These are phyloP conservation scores for Tamandua tetradactyla DNA, from an alignment of 2,797 vertebrate species.

Conservation along the genomic window DNA sequence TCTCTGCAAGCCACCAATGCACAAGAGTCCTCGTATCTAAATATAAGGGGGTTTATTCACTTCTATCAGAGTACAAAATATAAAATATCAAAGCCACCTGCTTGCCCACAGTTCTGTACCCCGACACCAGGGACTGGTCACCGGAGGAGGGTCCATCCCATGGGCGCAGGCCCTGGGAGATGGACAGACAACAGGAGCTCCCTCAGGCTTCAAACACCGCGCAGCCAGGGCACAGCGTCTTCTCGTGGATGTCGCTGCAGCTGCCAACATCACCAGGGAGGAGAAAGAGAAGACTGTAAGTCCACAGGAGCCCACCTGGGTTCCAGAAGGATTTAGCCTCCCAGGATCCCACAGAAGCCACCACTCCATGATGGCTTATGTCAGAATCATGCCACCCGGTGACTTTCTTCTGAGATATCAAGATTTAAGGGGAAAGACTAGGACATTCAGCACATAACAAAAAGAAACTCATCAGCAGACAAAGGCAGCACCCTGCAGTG, in stretches of 20 bases:
- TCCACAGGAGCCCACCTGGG: neutral
- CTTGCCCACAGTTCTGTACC: neutral
- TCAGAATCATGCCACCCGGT: too few relatives aligned
- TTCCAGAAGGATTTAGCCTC: rapidly evolving
- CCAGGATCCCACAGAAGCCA: too few relatives aligned
- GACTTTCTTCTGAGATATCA: too few relatives aligned
- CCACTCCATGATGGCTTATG: rapidly evolving
- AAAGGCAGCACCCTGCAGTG: too few relatives aligned
- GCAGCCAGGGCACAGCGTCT: slow-evolving; percentile 83
- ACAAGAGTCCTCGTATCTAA: slow-evolving; percentile 68
- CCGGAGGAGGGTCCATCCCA: rapidly evolving
- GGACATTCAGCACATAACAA: too few relatives aligned
- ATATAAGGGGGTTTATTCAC: slow-evolving; percentile 85
- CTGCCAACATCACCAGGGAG: slow-evolving; percentile 36
- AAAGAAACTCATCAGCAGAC: rapidly evolving
- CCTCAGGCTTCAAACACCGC: slow-evolving; percentile 84
- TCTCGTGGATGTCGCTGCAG: slow-evolving; percentile 82
- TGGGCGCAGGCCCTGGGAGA: neutral
- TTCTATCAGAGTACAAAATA: slow-evolving; percentile 74
- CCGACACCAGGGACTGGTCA: neutral
- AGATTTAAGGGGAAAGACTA: too few relatives aligned
- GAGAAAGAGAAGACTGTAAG: neutral
- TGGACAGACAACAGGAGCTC: neutral
- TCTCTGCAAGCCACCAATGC: rapidly evolving
- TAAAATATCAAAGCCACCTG: slow-evolving; percentile 62